A percentile compares a stretch with the other conserved stretches of the same genome.
These are phyloP conservation scores for Phoebastria nigripes DNA, from an alignment of 2,797 vertebrate species.

Conservation along the genomic window DNA sequence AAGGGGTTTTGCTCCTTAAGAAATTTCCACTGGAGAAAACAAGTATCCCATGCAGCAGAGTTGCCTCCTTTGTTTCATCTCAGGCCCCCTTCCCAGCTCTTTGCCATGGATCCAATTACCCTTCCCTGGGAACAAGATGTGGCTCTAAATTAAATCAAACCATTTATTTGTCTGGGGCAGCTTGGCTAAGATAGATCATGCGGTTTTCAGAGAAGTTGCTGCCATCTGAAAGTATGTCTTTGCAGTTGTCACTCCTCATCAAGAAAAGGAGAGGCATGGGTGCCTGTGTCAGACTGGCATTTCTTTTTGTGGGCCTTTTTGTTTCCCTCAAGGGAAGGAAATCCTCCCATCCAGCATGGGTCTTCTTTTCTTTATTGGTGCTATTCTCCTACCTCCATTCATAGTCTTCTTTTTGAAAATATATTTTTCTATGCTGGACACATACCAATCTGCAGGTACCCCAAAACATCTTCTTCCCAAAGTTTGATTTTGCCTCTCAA, in stretches of 20 bases:
- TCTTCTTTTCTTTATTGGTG: background rate
- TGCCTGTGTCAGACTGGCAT: background rate
- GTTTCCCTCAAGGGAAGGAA: background rate
- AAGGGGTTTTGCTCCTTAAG: background rate
- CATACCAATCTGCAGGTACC: background rate
- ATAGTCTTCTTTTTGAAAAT: background rate
- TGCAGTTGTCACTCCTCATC: background rate
- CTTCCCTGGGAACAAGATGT: slow-evolving; percentile 32
- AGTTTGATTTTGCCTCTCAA: background rate
- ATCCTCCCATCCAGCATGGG: background rate
- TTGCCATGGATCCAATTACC: slow-evolving; percentile 32
- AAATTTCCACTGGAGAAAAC: background rate
- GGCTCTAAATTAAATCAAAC: slow-evolving; percentile 58
- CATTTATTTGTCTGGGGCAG: slow-evolving; percentile 23
- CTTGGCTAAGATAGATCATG: background rate
- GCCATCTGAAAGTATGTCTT: background rate
- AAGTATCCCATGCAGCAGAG: background rate
- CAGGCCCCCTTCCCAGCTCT: slow-evolving; percentile 15
- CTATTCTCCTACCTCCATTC: background rate
- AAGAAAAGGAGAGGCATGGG: background rate
- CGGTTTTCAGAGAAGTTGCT: background rate
- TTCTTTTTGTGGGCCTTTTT: background rate
- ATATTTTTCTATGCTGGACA: background rate
- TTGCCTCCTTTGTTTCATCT: background rate
- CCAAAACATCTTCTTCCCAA: background rate